Conservation (phyloP, 2,113 vertebrate species). For the Antigone vipio region DNA sequence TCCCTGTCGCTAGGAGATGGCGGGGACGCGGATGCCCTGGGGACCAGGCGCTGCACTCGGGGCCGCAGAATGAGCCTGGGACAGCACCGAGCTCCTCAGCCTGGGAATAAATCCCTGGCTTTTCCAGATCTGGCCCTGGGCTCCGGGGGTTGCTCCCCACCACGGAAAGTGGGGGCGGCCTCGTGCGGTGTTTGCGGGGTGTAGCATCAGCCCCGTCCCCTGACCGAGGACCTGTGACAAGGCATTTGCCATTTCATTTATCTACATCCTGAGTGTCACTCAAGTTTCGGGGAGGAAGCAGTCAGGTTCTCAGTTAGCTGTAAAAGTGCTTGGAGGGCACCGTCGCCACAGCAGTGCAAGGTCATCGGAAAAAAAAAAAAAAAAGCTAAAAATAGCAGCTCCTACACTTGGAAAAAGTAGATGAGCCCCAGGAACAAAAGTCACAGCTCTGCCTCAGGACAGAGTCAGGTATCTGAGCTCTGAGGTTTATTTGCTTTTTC, state of each 20-base stretch:
- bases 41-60: neutral
- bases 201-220: neutral
- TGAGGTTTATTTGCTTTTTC: neutral
- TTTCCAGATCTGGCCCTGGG: neutral
- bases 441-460: neutral
- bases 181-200: neutral
- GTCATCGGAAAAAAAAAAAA: neutral
- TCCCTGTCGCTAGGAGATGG: neutral
- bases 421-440: neutral
- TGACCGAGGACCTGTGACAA: neutral
- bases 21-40: neutral
- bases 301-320: neutral
- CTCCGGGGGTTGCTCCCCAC: neutral
- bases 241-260: neutral
- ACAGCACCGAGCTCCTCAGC: fast-evolving
- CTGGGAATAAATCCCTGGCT: neutral
- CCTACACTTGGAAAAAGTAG: conserved; percentile 11
- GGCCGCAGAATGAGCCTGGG: neutral
- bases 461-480: fast-evolving
- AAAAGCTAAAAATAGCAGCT: neutral
- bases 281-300: neutral
- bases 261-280: neutral
- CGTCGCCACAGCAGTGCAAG: neutral
- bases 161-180: neutral
- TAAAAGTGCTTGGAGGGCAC: neutral